phyloP scores from a whole-genome alignment of 2,888 invertebrate species.

The Caenorhabditis panamensis region DNA sequence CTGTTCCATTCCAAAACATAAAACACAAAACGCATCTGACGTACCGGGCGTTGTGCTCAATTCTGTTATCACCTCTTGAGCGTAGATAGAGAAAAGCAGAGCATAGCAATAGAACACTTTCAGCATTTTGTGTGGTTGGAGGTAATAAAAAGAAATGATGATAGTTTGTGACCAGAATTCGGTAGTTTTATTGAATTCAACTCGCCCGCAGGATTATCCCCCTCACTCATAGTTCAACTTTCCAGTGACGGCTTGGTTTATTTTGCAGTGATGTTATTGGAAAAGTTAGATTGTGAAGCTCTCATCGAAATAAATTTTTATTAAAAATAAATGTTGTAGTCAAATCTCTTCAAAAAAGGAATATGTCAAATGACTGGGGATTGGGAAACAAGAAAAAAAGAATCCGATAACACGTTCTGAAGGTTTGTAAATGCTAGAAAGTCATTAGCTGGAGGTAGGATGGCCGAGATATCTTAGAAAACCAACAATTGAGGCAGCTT shows the following conservation, averaged over 20 bases:
- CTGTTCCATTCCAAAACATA: neutral
- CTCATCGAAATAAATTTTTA: too few relatives aligned
- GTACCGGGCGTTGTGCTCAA: slow-evolving; percentile 13
- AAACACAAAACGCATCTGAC: neutral
- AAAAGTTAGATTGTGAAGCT: neutral
- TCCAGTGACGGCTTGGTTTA: neutral
- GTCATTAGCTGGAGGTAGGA: too few relatives aligned
- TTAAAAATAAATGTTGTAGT: too few relatives aligned
- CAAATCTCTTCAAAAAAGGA: too few relatives aligned
- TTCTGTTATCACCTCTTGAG: neutral
- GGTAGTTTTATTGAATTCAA: neutral
- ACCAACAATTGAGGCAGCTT: too few relatives aligned
- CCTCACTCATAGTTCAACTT: neutral
- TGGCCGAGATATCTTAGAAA: too few relatives aligned
- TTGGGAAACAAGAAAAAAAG: too few relatives aligned
- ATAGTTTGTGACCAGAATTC: neutral
- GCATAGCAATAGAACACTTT: neutral
- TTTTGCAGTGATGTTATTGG: neutral
- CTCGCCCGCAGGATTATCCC: neutral
- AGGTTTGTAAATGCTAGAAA: too few relatives aligned
- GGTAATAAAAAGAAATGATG: neutral
- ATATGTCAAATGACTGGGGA: too few relatives aligned
- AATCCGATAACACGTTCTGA: too few relatives aligned
- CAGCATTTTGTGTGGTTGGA: neutral
- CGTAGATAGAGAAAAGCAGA: neutral